These are phyloP conservation scores for Strix uralensis DNA, from an alignment of 2,113 vertebrate species.

Conservation along the genomic window DNA sequence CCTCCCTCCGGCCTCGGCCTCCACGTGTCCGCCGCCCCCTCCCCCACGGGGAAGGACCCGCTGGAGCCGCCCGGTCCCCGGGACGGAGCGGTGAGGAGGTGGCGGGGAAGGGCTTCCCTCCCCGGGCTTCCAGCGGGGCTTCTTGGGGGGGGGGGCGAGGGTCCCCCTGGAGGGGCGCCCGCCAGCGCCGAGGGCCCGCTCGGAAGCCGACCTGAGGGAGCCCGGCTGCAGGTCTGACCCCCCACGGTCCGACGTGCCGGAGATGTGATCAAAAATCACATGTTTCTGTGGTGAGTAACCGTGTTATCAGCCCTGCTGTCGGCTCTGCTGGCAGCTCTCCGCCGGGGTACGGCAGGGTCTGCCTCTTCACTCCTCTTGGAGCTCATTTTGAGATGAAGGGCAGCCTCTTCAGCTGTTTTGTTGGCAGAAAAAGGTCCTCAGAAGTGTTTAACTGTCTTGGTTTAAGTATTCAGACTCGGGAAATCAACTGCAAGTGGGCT, in stretches of 20 bases:
- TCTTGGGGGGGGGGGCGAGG: background rate
- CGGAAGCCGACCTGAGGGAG: background rate
- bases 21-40: conserved; percentile 5
- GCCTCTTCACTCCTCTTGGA: background rate
- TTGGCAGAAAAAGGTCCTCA: background rate
- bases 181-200: too few relatives aligned
- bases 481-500: background rate
- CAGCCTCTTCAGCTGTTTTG: background rate
- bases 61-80: background rate
- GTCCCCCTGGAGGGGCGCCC: background rate
- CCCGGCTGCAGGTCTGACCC: too few relatives aligned
- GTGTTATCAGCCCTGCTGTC: background rate
- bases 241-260: background rate
- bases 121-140: background rate
- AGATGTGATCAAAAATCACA: background rate
- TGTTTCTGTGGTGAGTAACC: background rate
- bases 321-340: background rate
- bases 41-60: background rate
- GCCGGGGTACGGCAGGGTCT: background rate
- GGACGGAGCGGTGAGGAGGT: background rate
- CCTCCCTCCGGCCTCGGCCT: background rate
- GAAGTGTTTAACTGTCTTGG: background rate
- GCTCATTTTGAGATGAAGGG: background rate
- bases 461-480: background rate
- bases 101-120: background rate